Conservation (phyloP, 2,797 vertebrate genomes). For the Syngnathus rostellatus region DNA sequence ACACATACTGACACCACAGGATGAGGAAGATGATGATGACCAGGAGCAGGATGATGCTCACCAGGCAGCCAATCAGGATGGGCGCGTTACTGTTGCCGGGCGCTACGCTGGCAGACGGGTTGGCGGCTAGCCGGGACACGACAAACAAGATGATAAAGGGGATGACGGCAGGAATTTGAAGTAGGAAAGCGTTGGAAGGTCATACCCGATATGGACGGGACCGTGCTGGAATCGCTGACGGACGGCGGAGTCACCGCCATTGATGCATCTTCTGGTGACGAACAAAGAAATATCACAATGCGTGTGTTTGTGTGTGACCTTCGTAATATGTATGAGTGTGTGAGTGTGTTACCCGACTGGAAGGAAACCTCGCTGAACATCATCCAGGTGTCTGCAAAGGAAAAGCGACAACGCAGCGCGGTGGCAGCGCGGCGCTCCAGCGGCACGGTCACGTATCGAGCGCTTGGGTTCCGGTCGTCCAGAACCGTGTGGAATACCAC, state of each 20-base stretch:
- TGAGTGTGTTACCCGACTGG: conserved; percentile 74
- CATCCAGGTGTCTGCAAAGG: conserved; percentile 85
- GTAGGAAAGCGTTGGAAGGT: conserved; percentile 11
- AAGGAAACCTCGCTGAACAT: conserved; percentile 92
- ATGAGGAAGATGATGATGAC: conserved; percentile 84
- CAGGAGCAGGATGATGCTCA: conserved; percentile 85
- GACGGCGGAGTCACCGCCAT: conserved; percentile 27
- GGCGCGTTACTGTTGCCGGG: conserved; percentile 72
- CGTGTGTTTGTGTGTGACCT: background rate
- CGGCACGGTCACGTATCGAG: conserved; percentile 81
- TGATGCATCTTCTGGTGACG: conserved; percentile 38
- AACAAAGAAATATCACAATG: background rate
- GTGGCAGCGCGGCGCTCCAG: conserved; percentile 71
- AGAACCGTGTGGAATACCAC: conserved; percentile 75
- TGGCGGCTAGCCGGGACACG: conserved; percentile 48
- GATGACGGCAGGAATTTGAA: background rate
- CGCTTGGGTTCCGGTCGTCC: conserved; percentile 85
- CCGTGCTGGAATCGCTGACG: conserved; percentile 3
- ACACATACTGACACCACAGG: conserved; percentile 86
- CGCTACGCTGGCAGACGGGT: conserved; percentile 52
- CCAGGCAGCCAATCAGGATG: conserved; percentile 82
- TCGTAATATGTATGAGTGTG: background rate
- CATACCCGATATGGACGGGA: conserved; percentile 33
- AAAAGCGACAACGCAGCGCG: conserved; percentile 77
- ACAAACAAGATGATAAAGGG: background rate